A percentile compares a stretch with the other conserved stretches of the same genome.
phyloP scores from a whole-genome alignment of 2,888 invertebrate species.

The Agrotis clavis region DNA sequence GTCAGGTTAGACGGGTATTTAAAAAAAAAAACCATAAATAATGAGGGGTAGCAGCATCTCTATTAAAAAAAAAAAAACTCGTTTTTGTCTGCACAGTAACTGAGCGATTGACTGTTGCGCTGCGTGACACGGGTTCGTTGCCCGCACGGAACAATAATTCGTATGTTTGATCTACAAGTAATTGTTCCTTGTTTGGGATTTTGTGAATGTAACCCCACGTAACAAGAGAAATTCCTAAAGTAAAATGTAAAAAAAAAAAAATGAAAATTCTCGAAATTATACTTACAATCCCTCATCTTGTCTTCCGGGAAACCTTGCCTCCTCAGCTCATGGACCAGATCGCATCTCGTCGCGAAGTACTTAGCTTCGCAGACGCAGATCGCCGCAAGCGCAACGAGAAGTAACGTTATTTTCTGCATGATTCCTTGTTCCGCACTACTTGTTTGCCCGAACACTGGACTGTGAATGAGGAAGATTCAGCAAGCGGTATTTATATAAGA shows the following conservation, averaged over 20 bases:
- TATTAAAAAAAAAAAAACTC: no score
- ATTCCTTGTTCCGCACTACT: constrained; percentile 39
- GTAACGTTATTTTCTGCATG: constrained; percentile 51
- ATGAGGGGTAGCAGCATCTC: no score
- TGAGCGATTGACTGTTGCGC: no score
- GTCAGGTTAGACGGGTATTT: no score
- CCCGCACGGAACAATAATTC: no score
- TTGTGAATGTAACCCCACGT: no score
- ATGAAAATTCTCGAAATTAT: background rate
- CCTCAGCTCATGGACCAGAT: constrained; percentile 73
- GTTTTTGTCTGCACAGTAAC: no score
- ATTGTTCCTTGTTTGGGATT: no score
- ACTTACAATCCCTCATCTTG: constrained; percentile 79
- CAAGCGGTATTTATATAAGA: constrained; percentile 45
- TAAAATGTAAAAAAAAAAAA: background rate
- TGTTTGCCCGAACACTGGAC: constrained; percentile 10
- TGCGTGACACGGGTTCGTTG: no score
- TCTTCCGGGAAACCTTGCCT: constrained; percentile 77
- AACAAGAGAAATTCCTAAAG: no score
- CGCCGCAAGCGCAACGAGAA: constrained; percentile 50
- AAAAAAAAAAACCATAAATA: no score
- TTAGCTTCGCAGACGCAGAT: constrained; percentile 65
- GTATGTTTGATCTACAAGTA: no score
- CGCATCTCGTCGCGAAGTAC: constrained; percentile 73
- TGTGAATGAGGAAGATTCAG: constrained; percentile 31